phyloP scores from a whole-genome alignment of 2,113 vertebrate genomes.

The Nematolebias whitei region DNA sequence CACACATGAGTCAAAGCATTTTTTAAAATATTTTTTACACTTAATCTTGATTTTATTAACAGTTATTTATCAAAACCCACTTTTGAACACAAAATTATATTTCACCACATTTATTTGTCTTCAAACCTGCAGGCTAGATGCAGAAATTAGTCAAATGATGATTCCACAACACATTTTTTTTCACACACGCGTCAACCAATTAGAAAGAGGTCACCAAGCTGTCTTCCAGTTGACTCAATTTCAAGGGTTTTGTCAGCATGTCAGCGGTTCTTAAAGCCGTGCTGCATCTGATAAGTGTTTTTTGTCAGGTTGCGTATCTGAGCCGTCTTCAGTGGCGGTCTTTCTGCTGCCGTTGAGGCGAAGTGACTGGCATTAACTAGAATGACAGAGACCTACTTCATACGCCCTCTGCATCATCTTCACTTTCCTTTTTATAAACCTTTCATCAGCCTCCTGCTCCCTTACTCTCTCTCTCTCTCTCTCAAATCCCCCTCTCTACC shows the following conservation, averaged over 20 bases:
- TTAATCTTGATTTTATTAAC: constrained; percentile 13
- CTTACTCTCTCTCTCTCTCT: constrained; percentile 27
- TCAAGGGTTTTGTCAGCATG: constrained; percentile 32
- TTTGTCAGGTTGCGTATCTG: constrained; percentile 56
- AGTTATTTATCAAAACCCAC: constrained; percentile 4
- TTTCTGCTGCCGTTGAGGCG: constrained; percentile 32
- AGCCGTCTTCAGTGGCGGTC: constrained; percentile 43
- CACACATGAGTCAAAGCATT: constrained; percentile 2
- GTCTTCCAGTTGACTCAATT: constrained; percentile 45
- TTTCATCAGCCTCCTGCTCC: constrained; percentile 53
- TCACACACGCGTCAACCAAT: constrained; percentile 21
- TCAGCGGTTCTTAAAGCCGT: constrained; percentile 54
- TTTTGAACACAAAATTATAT: constrained; percentile 6
- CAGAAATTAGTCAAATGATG: constrained; percentile 14
- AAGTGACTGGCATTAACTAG: constrained; percentile 52
- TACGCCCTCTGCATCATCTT: constrained; percentile 64
- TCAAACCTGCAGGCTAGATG: constrained; percentile 17
- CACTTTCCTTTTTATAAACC: constrained; percentile 70
- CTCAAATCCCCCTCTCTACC: constrained; percentile 60
- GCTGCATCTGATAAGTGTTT: constrained; percentile 60
- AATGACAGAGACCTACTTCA: constrained; percentile 68
- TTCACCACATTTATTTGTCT: constrained; percentile 14
- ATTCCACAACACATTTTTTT: constrained; percentile 42
- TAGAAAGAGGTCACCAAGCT: constrained; percentile 44
- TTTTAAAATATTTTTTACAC: background rate